These are phyloP conservation scores for Neodontobutis hainanensis DNA, from an alignment of 2,113 vertebrate genomes.

Conservation along the genomic window DNA sequence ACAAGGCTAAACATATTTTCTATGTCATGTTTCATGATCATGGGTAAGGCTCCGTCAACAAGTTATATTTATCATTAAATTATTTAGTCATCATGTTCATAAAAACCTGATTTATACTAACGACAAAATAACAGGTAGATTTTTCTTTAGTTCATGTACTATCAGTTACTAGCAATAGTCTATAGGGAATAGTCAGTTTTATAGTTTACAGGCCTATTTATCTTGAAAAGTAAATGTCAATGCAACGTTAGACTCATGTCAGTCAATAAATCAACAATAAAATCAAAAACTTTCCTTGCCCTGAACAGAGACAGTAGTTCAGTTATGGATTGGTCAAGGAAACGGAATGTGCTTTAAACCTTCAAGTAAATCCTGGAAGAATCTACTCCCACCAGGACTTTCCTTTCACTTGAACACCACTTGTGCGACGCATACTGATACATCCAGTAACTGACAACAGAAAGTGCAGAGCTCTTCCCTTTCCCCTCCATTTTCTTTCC, in stretches of 20 bases:
- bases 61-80: neutral
- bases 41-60: neutral
- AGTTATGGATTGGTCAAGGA: neutral
- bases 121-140: too few species aligned
- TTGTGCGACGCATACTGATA: neutral
- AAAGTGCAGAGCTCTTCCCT: conserved; percentile 19
- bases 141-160: too few species aligned
- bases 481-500: conserved; percentile 34
- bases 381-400: neutral
- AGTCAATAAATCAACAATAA: too few species aligned
- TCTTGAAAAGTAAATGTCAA: too few species aligned
- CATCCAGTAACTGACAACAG: conserved; percentile 31
- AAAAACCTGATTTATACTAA: too few species aligned
- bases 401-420: neutral
- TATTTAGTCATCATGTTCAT: neutral
- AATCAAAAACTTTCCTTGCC: too few species aligned
- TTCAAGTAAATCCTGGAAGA: neutral
- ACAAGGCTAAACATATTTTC: conserved; percentile 5
- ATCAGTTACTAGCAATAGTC: too few species aligned
- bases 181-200: too few species aligned
- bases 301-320: neutral
- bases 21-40: neutral
- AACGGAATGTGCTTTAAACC: too few species aligned
- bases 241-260: too few species aligned
- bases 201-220: too few species aligned